Evolutionary conservation across 2,888 invertebrate genomes (phyloP).

Genomic region (Apomyelois bistriatella): DNA sequence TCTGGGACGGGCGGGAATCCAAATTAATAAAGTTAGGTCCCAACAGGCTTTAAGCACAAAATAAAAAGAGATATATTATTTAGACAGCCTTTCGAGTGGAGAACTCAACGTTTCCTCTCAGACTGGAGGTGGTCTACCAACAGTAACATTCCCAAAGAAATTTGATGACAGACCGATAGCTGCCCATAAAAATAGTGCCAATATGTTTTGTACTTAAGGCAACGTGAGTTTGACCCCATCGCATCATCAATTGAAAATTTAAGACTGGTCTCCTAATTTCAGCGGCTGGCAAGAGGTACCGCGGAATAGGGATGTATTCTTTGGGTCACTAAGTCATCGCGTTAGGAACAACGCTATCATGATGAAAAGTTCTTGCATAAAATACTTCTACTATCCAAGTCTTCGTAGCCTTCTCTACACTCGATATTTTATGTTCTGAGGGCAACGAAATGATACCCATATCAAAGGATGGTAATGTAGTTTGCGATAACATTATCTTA

Average conservation of each 20-base stretch:
- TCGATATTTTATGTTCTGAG: neutral
- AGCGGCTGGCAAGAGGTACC: too few relatives aligned
- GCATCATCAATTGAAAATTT: too few relatives aligned
- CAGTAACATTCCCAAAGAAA: too few relatives aligned
- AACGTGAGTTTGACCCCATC: too few relatives aligned
- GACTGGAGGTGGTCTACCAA: too few relatives aligned
- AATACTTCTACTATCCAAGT: neutral
- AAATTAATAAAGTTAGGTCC: constrained; percentile 11
- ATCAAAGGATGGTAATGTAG: constrained; percentile 20
- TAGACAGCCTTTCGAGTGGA: neutral
- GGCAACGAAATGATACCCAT: constrained; percentile 9
- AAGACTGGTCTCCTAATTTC: too few relatives aligned
- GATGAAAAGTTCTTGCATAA: too few relatives aligned
- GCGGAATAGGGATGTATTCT: too few relatives aligned
- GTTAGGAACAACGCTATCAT: neutral
- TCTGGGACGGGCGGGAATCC: constrained; percentile 1
- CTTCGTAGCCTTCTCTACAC: neutral
- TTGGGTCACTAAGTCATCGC: neutral
- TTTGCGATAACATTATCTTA: constrained; percentile 19
- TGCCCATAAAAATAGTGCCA: too few relatives aligned
- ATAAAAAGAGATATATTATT: neutral
- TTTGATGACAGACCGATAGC: too few relatives aligned
- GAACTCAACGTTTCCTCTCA: too few relatives aligned
- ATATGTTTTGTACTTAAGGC: too few relatives aligned
- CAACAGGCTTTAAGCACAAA: neutral